Evolutionary conservation across 2,113 vertebrate species (phyloP).

Genomic region (Monopterus albus): DNA sequence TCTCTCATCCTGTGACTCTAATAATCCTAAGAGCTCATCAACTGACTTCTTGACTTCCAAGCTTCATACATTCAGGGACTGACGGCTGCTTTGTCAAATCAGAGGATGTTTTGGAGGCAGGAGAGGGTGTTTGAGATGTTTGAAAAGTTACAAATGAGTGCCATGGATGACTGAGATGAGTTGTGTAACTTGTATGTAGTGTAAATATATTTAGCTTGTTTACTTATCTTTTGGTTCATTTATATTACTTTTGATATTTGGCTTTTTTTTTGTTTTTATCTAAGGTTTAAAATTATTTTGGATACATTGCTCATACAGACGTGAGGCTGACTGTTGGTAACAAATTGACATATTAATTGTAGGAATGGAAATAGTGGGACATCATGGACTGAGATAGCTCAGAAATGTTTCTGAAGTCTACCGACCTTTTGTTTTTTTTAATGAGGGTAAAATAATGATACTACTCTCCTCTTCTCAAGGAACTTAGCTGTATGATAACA

Average conservation of each 20-base stretch:
- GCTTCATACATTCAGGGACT: constrained; percentile 24
- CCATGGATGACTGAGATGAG: constrained; percentile 77
- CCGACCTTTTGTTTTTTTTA: constrained; percentile 74
- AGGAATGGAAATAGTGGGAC: constrained; percentile 63
- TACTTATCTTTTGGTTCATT: constrained; percentile 83
- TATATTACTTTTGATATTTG: constrained; percentile 79
- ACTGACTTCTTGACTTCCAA: constrained; percentile 64
- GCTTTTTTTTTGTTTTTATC: constrained; percentile 62
- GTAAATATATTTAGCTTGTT: constrained; percentile 98
- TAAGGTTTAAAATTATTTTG: constrained; percentile 54
- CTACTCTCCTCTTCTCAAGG: constrained; percentile 77
- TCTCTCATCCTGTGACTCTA: constrained; percentile 45
- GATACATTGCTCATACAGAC: constrained; percentile 49
- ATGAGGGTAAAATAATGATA: constrained; percentile 62
- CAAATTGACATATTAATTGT: constrained; percentile 57
- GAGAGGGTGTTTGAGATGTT: constrained; percentile 14
- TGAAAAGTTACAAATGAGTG: constrained; percentile 52
- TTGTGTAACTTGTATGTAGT: constrained; percentile 89
- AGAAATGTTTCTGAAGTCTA: constrained; percentile 59
- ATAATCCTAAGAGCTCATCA: constrained; percentile 50
- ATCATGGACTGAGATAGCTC: constrained; percentile 59
- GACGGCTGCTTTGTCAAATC: constrained; percentile 23
- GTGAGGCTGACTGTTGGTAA: constrained; percentile 56
- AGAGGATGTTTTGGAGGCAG: constrained; percentile 49
- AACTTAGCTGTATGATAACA: constrained; percentile 77